Base-by-base conservation (phyloP, 35 echinoderm and acorn worm species). In the Apostichopus japonicus region DNA sequence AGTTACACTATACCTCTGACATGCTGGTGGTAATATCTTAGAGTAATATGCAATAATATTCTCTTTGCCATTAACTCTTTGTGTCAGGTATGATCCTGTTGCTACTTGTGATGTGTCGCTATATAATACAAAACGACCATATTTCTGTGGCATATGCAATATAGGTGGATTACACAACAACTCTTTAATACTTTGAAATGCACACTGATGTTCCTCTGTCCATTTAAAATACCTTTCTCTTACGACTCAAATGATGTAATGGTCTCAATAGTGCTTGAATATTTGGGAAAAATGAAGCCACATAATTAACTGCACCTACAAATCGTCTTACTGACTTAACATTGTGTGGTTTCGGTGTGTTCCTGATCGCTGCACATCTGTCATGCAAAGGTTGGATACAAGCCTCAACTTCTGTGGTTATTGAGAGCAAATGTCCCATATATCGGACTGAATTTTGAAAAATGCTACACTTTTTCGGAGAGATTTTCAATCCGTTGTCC, bases 221-320 rank as follows among this genome's bases (percentile, higher is more conserved):
- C 92, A 94, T 17, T n/a, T 10, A n/a, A 80, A 94, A 90, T 90
- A 67, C n/a, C 54, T 90, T 52, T 72, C 54, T 75, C 91, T 94
- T 24, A 10, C 57, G 79, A 65, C 89, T 81, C 22, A 94, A 19
- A 65, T 79, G 16, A 62, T 94, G 93, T 44, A 94, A 27, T 2
- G 87, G 93, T 67, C 58, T 91, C 33, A 94, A 54, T 22, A 70
- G 90, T 80, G 17, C 51, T 52, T 91, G 87, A 21, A 84, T 81
- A 25, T 84, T 15, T 24, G 86, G 88, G 58, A 72, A 91, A 83
- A 94, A 91, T 72, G 53, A 15, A 11, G 93, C 44, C 16, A 91
- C 93, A 91, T 92, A 91, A 77, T 94, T 91, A 10, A 91, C 88
- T 86, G 93, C 93, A 53, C 93, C 93, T 7, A 91, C 25, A 75